Percentiles rank a stretch among this genome's conserved stretches.
phyloP scores from a whole-genome alignment of 2,113 vertebrate species.

The Sceloporus undulatus region DNA sequence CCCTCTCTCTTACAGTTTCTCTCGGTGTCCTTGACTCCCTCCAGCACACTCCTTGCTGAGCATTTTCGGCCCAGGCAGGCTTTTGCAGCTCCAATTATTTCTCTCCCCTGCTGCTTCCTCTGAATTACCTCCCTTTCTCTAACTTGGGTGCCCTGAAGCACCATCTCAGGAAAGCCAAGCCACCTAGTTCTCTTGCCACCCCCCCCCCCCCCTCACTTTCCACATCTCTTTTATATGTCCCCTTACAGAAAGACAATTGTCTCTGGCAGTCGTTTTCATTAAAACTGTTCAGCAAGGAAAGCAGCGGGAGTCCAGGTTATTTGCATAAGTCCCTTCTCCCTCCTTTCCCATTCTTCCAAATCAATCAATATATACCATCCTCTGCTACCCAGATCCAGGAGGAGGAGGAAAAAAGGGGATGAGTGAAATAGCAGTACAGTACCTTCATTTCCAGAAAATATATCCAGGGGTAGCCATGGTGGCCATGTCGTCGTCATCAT shows the following conservation, averaged over 20 bases:
- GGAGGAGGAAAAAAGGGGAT: not conserved
- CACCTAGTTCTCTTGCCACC: constrained; percentile 32
- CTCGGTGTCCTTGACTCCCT: constrained; percentile 48
- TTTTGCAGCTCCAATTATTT: constrained; percentile 65
- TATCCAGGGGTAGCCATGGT: no score
- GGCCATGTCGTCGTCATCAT: no score
- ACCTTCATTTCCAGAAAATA: no score
- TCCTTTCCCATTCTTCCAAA: not conserved
- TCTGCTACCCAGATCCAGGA: not conserved
- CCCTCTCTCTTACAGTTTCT: constrained; percentile 36
- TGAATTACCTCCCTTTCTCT: not conserved
- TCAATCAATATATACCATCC: not conserved
- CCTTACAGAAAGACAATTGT: constrained; percentile 58
- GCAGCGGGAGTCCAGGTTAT: constrained; percentile 25
- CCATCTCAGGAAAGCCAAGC: constrained; percentile 53
- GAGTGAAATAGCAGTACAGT: no score
- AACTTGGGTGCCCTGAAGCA: constrained; percentile 53
- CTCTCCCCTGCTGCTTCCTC: constrained; percentile 62
- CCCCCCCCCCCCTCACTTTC: not conserved
- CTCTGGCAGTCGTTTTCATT: constrained; percentile 64
- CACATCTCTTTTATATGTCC: constrained; percentile 24
- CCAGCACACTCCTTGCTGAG: constrained; percentile 53
- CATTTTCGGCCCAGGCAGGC: constrained; percentile 48
- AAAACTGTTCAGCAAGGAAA: constrained; percentile 58
- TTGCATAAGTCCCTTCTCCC: constrained; percentile 32